Evolutionary conservation across 1,140 invertebrate species (phyloP).

Genomic region (Agraylea sexmaculata): DNA sequence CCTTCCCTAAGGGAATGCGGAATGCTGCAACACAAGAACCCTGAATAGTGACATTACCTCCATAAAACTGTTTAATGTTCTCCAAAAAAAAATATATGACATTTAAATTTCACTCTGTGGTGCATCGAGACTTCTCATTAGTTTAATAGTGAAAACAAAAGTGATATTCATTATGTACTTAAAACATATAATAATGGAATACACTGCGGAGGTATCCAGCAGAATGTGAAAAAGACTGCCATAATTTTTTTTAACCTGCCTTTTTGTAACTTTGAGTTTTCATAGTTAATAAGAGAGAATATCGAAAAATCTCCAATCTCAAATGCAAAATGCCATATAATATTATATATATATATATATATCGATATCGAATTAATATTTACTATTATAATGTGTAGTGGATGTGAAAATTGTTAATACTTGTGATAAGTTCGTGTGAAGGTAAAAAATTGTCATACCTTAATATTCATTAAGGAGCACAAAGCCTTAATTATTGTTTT

Average conservation of each 20-base stretch:
- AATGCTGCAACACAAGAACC: too few species aligned
- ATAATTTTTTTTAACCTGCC: conserved; percentile 19
- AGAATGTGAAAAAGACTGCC: conserved; percentile 20
- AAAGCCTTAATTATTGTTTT: too few species aligned
- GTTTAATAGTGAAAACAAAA: conserved; percentile 1
- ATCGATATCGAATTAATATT: too few species aligned
- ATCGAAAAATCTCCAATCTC: conserved; percentile 6
- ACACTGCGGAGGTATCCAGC: background rate
- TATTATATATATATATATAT: conserved; percentile 5
- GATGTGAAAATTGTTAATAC: conserved; percentile 3
- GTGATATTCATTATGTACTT: conserved; percentile 8
- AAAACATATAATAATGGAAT: conserved; percentile 12
- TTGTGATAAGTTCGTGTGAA: conserved; percentile 14
- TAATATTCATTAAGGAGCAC: too few species aligned
- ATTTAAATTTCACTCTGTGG: background rate
- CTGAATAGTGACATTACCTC: background rate
- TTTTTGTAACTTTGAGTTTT: conserved; percentile 16
- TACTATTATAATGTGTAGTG: too few species aligned
- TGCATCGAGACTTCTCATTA: conserved; percentile 4
- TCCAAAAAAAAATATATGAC: background rate
- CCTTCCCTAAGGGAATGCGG: background rate
- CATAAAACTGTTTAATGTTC: background rate
- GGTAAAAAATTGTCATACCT: too few species aligned
- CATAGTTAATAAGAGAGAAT: conserved; percentile 8
- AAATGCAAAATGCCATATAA: conserved; percentile 13